These are phyloP conservation scores for Triplophysa dalaica DNA, from an alignment of 2,113 vertebrate species.

Conservation along the genomic window DNA sequence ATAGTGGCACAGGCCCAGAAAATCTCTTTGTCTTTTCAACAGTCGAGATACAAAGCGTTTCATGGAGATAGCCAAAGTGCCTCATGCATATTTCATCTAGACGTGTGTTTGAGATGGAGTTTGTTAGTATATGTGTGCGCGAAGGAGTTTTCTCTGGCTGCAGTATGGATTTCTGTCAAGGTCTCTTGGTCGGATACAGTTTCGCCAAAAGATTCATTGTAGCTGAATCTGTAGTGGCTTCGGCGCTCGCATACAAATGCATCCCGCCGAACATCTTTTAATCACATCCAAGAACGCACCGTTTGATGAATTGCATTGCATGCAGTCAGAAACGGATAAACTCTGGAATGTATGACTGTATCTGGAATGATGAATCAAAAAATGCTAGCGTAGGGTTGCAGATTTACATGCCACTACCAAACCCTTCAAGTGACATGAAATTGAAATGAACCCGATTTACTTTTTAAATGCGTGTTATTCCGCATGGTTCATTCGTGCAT, in stretches of 20 bases:
- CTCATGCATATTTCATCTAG: slow-evolving; percentile 48
- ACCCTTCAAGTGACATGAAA: no score
- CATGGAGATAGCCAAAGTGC: slow-evolving; percentile 18
- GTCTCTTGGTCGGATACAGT: slow-evolving; percentile 10
- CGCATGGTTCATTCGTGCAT: no score
- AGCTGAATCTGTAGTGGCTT: neutral
- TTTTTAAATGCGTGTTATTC: no score
- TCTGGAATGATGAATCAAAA: neutral
- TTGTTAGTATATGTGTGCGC: slow-evolving; percentile 15
- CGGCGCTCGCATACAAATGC: neutral
- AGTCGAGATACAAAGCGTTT: slow-evolving; percentile 35
- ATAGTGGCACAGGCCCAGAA: slow-evolving; percentile 8
- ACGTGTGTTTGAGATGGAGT: slow-evolving; percentile 2
- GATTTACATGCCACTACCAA: no score
- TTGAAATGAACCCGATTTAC: no score
- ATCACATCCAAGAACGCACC: neutral
- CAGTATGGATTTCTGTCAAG: slow-evolving; percentile 32
- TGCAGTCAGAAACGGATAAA: neutral
- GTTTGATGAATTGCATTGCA: neutral
- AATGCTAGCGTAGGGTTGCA: no score
- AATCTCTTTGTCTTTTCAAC: slow-evolving; percentile 27
- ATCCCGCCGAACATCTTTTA: neutral
- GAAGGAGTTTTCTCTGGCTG: slow-evolving; percentile 6
- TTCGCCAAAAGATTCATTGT: neutral
- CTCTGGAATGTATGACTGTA: neutral